Evolutionary conservation across 2,113 vertebrate species (phyloP), one percentile per base, ranked within the genome.

Genomic region (Pyxicephalus adspersus): DNA sequence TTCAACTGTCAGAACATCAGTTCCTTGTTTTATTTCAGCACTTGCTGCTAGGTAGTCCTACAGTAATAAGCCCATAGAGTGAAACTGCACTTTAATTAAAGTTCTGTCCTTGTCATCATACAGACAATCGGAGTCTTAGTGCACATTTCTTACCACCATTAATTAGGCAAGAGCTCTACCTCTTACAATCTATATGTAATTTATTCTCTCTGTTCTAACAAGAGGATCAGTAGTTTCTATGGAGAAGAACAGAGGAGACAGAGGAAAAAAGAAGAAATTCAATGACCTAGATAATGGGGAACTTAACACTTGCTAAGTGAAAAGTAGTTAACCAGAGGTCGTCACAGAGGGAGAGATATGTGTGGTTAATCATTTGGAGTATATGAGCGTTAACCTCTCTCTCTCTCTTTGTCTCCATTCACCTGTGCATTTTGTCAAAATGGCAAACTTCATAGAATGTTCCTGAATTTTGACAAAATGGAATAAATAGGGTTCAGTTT

Each of bases 11-110:
- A 70, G n/a, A 8, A 18, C 19, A 25, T 52, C 50, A 70, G 7
- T 45, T 70, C 38, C 23, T 50, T 52, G 50, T 66, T 52, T 19
- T 54, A 18, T 50, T 51, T 23, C 23, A 51, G 38, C 34, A 68
- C n/a, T 68, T 68, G 18, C 45, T 38, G 26, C 45, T 17, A 52
- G 25, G 26, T 54, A 70, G 50, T 23, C 25, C 26, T 70, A 22
- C 17, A 18, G 23, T 50, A 52, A 54, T 70, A 52, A 50, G 19
- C 67, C 67, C 45, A 26, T 19, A 70, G 25, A 52, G 45, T 52
- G 23, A 25, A 70, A 70, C 18, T 70, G 52, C 45, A 70, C 66
- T 52, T 70, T 70, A 45, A 70, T 70, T 70, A 28, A 26, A 26
- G 23, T 70, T 70, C 66, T 26, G 18, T 38, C 38, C 15, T 45